These are phyloP conservation scores for Pollenia amentaria DNA, from an alignment of 2,888 invertebrate genomes.

Conservation along the genomic window DNA sequence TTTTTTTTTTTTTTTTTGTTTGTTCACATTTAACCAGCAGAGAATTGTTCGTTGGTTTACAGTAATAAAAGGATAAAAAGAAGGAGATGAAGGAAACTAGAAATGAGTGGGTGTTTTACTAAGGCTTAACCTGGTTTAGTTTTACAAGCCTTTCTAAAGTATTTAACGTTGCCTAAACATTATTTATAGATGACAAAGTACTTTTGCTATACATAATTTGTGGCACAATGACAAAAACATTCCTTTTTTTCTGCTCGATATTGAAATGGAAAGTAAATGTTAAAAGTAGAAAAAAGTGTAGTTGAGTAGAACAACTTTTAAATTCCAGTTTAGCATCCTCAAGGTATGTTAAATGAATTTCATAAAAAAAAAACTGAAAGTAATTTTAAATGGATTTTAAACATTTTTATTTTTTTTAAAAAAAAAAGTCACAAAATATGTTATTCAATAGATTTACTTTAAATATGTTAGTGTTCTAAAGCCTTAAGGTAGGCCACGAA, in stretches of 20 bases:
- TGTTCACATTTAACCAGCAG: not conserved
- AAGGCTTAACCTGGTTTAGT: slow-evolving; percentile 72
- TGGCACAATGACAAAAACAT: slow-evolving; percentile 31
- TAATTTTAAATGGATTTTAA: too few relatives aligned
- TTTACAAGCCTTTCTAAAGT: slow-evolving; percentile 63
- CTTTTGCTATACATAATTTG: slow-evolving; percentile 41
- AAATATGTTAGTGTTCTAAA: too few relatives aligned
- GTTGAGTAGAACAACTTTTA: not conserved
- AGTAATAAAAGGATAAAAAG: not conserved
- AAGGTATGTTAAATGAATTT: slow-evolving; percentile 22
- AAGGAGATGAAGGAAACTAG: not conserved
- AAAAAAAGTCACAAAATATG: too few relatives aligned
- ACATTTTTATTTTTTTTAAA: too few relatives aligned
- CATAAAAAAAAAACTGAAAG: too few relatives aligned
- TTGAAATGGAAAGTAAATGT: slow-evolving; percentile 35
- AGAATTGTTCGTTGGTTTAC: slow-evolving; percentile 4
- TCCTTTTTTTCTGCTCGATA: not conserved
- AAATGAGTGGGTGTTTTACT: slow-evolving; percentile 43
- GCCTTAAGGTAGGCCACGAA: too few relatives aligned
- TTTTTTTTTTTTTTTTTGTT: slow-evolving; percentile 42
- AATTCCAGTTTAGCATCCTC: slow-evolving; percentile 8
- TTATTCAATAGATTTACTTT: too few relatives aligned
- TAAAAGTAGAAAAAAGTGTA: slow-evolving; percentile 9
- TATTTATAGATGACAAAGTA: slow-evolving; percentile 51
- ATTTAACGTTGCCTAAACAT: slow-evolving; percentile 65